These are phyloP conservation scores for Coremacera marginata DNA, from an alignment of 2,888 invertebrate genomes.

Conservation along the genomic window DNA sequence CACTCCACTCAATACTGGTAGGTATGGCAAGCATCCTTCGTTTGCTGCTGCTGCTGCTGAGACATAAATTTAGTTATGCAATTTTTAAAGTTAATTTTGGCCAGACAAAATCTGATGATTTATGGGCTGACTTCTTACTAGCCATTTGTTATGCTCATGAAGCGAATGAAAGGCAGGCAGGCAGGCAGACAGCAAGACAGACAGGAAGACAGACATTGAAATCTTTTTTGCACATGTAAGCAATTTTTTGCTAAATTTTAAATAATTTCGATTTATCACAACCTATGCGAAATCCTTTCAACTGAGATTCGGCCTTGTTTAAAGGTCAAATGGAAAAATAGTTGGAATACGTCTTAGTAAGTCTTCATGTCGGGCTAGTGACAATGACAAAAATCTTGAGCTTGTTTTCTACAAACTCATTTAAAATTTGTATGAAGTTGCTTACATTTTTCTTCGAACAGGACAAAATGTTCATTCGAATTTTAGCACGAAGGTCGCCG, in stretches of 20 bases:
- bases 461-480: no score
- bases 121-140: slow-evolving; percentile 32
- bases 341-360: neutral
- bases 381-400: no score
- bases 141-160: slow-evolving; percentile 15
- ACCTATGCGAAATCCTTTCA: neutral
- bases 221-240: slow-evolving; percentile 20
- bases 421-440: no score
- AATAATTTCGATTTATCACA: slow-evolving; percentile 28
- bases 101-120: slow-evolving; percentile 35
- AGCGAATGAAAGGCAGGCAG: neutral
- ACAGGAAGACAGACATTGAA: neutral
- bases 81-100: slow-evolving; percentile 38
- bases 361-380: neutral
- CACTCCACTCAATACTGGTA: neutral
- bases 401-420: no score
- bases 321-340: slow-evolving; percentile 8
- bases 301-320: neutral
- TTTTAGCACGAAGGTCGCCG: no score
- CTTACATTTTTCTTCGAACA: no score
- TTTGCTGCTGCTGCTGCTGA: slow-evolving; percentile 11
- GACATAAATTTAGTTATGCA: slow-evolving; percentile 38
- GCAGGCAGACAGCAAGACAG: neutral
- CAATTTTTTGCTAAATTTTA: slow-evolving; percentile 1
- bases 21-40: neutral